Evolutionary conservation across 2,888 invertebrate species (phyloP), one percentile per base, ranked within the genome.

Genomic region (Mesorhabditis spiculigera): DNA sequence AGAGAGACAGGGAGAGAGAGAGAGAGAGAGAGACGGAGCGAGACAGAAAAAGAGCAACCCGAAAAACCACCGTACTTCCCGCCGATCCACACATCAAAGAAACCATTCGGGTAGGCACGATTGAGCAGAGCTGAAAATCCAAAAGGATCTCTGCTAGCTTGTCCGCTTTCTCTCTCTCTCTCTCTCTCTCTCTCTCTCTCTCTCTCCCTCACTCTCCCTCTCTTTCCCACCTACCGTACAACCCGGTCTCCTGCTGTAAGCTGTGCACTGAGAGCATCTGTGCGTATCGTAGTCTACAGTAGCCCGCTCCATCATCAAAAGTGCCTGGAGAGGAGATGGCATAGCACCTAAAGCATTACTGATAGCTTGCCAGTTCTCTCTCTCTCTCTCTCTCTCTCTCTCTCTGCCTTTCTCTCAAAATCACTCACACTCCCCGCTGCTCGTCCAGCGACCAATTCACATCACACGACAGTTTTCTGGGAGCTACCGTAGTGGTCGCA

Each of bases 381-480:
- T 6, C 13, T 50, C 8, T 13, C 13, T 10, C 50, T 10, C 50
- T 50, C 13, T 50, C 13, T 50, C 50, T n/a, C n/a, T n/a, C n/a
- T n/a, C n/a, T n/a, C n/a, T n/a, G n/a, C n/a, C n/a, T n/a, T n/a
- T n/a, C n/a, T n/a, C n/a, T n/a, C n/a, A n/a, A n/a, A n/a, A n/a
- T 50, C 6, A 50, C 50, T 50, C 13, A 50, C 50, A 50, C 13
- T 50, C 50, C 8, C 50, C 50, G 6, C 50, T 10, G 8, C 6
- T 50, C 50, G 13, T 50, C 50, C 50, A 50, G 13, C 6, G 6
- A 50, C 50, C 50, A 50, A 50, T 50, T 6, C 6, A 50, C 8
- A 50, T 50, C 50, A 50, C 50, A 50, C 50, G 50, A 50, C 6
- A 50, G 50, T n/a, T n/a, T n/a, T n/a, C n/a, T n/a, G n/a, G n/a